Conservation (phyloP, 2,797 vertebrate genomes). For the Bovichtus variegatus region DNA sequence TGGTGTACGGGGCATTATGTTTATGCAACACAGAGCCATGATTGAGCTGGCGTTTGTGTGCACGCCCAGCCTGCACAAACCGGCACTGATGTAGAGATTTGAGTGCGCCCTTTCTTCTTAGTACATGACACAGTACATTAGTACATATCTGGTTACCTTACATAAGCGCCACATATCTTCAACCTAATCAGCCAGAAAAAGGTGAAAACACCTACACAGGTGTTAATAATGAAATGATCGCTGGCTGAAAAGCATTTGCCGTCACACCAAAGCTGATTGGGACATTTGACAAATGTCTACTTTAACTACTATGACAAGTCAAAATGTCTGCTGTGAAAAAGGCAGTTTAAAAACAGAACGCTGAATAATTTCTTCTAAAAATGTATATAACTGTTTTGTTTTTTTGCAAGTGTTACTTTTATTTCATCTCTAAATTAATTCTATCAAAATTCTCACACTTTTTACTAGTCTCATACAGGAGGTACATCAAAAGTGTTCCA, state of each 20-base stretch:
- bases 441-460: neutral
- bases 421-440: neutral
- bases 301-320: neutral
- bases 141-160: neutral
- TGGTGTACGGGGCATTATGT: neutral
- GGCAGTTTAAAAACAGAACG: neutral
- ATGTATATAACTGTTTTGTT: no score
- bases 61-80: neutral
- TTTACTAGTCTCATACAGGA: neutral
- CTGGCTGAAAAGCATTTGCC: neutral
- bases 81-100: neutral
- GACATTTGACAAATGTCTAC: neutral
- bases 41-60: neutral
- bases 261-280: constrained; percentile 1
- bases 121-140: neutral
- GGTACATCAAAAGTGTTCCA: neutral
- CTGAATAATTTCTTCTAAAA: no score
- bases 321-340: neutral
- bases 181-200: constrained; percentile 17
- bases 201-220: neutral
- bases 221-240: constrained; percentile 10
- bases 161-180: neutral
- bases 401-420: neutral
- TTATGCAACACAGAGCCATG: neutral
- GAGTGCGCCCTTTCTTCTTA: neutral